Evolutionary conservation across 2,888 invertebrate genomes (phyloP), one percentile per base, ranked within the genome.

Genomic region (Morinoia aosen): DNA sequence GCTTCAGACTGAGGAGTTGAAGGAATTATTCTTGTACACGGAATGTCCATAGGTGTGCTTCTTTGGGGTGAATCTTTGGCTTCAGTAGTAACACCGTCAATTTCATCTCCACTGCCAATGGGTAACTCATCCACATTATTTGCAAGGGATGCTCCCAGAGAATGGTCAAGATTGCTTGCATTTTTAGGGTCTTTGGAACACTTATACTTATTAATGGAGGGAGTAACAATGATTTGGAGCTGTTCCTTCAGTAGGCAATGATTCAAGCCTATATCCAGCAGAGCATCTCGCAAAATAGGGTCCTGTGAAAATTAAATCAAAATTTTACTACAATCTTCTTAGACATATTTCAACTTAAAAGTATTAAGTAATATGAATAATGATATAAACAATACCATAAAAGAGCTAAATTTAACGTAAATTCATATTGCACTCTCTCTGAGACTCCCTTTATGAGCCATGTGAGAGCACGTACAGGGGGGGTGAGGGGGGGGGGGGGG

Each of bases 241-340:
- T 96, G 96, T 64, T 96, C 96, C 56, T 95, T 96, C 64, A 96
- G 95, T 57, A 96, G 95, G 48, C 95, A 95, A 76, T 96, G 96
- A 57, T 96, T 96, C 64, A 96, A 95, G 5, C 96, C 96, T 25
- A 96, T 95, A 94, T 96, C 96, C 95, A 96, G 61, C 64, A 95
- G 76, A 58, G 96, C 96, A 58, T 95, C 95, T 7, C 96, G 95
- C 95, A 96, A 90, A n/a, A 96, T 95, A 5, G 95, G 96, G 95
- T 96, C 96, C 96, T 96, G 95, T 0, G 16, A 16, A 76, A 76
- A 3, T 33, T 33, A 76, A 76, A 57, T 39, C 16, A 76, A 40
- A 56, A 94, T 48, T n/a, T 33, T 33, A 33, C 0, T 10, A 4
- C 33, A 94, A 94, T 11, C 14, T 48, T 90, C 40, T 48, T 16